Base-by-base conservation (phyloP, 2,888 invertebrate genomes). In the Lutraria lutraria region DNA sequence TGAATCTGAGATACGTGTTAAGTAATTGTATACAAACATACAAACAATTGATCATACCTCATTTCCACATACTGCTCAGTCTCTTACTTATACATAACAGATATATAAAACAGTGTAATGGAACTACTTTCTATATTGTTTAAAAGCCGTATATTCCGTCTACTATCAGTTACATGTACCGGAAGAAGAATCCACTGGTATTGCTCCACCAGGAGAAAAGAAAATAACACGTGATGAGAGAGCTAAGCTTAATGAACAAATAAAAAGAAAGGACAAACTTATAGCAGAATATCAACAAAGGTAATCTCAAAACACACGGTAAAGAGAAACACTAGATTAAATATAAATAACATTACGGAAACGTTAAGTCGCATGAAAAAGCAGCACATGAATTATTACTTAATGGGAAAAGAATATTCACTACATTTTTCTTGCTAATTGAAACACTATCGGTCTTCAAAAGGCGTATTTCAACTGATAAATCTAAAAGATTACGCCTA, bases 211-310 rank as follows among this genome's bases (percentile, higher is more conserved):
- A 31, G 68, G 72, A 25, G 83, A 80, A 56, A 15, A 54, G 8
- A 80, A 56, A 19, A 86, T 83, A 76, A 83, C 68, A 16, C 80
- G 86, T 21, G 83, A 86, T 25, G 87, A 85, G 52, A 79, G 80
- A 34, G n/a, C 76, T 8, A 76, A 81, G 31, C 76, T 90, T 0
- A 53, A n/a, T 25, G 90, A 88, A 63, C 90, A 90, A 83, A 54
- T 90, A 25, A 83, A 85, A 63, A 34, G 90, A 31, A 90, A 88
- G 79, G 88, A 90, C 52, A 84, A 79, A 60, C 68, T 90, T 6
- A 87, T 90, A 21, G 87, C 84, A 1, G 90, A 88, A 25, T 86
- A 88, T 6, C 86, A 90, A 76, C 82, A 82, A 76, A 81, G 86
- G 90, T 90, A 82, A 53, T 72, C 16, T 21, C 19, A 4, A 4